Evolutionary conservation across 2,888 invertebrate genomes (phyloP), one percentile per base, ranked within the genome.

Genomic region (Rhagonycha fulva): DNA sequence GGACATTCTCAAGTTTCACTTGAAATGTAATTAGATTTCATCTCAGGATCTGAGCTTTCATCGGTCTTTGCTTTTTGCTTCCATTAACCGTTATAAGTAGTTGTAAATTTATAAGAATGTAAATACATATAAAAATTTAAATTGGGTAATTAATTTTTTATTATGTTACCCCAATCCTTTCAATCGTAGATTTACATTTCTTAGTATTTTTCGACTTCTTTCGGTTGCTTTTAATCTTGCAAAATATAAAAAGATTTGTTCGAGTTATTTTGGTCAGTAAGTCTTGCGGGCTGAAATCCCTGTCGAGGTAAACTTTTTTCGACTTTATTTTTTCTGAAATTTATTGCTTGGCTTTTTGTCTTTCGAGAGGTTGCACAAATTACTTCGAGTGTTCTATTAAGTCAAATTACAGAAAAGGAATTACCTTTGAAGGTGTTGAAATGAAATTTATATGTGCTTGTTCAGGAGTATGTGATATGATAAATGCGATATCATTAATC

Each of bases 1-100:
- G 79, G 78, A 80, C 78, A 79, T 79, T 79, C 80, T 81, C 78
- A 75, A 78, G 80, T 79, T 79, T 80, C 80, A 80, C 61, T 70
- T 68, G 71, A 80, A 80, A 75, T 77, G 75, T 71, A 77, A 80
- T 76, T 81, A 80, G 76, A 79, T 81, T 80, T 70, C 80, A 70
- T 80, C 77, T 75, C 78, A 78, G 79, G 76, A 79, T 26, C 60
- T 68, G 71, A 71, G 67, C 68, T 66, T 66, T 66, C 63, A 24
- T 66, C 26, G 26, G 63, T 66, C 26, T 66, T 24, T 66, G 26
- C 63, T 66, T 11, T 66, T n/a, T 26, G 63, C 26, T 66, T 12
- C 19, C 23, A 62, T 62, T 62, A 23, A 23, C 63, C 47, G 47
- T 47, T n/a, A 47, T 47, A 47, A 47, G 47, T 47, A 47, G 47